Evolutionary conservation across 2,113 vertebrate genomes (phyloP).

Genomic region (Helogale parvula): DNA sequence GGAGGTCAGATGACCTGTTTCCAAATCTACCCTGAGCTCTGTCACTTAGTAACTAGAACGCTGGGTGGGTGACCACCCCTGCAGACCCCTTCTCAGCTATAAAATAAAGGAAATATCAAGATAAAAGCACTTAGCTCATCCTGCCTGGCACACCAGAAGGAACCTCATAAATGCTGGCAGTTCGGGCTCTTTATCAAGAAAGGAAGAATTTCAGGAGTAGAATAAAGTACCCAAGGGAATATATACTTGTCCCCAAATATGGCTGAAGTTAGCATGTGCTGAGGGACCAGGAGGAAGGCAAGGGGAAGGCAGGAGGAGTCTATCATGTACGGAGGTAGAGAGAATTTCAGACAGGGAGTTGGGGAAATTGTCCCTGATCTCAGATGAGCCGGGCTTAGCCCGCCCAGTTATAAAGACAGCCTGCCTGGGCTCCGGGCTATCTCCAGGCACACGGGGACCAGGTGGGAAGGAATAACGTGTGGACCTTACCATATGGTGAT

Average conservation of each 20-base stretch:
- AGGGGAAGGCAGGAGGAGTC: neutral
- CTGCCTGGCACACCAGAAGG: neutral
- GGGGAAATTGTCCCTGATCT: neutral
- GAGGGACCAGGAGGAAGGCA: neutral
- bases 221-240: neutral
- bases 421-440: too few relatives aligned
- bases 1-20: neutral
- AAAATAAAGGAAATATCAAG: neutral
- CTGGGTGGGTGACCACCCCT: neutral
- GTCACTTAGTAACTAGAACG: neutral
- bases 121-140: neutral
- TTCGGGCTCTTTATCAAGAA: neutral
- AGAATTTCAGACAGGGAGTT: accelerated
- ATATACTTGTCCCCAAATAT: neutral
- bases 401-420: neutral
- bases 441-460: neutral
- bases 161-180: neutral
- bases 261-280: neutral
- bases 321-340: neutral
- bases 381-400: neutral
- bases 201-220: neutral
- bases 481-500: too few relatives aligned
- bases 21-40: neutral
- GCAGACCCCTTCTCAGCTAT: neutral
- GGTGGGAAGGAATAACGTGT: neutral